Conservation (phyloP, 1,140 invertebrate species). For the Antheraea mylitta region DNA sequence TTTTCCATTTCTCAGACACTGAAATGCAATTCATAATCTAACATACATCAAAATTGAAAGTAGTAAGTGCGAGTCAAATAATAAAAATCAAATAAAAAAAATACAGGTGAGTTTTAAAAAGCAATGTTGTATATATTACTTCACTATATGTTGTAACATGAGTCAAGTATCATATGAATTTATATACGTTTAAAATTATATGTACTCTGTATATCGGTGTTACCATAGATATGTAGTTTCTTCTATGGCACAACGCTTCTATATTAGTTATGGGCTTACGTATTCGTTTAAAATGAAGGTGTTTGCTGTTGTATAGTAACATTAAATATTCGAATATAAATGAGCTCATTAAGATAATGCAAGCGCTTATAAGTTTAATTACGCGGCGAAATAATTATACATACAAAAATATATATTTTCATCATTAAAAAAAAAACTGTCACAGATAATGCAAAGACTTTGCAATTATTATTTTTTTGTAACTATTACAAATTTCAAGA, state of each 20-base stretch:
- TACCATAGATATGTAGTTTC: not conserved
- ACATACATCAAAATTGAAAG: conserved; percentile 40
- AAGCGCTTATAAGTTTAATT: not conserved
- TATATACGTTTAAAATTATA: not conserved
- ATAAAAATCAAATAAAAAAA: conserved; percentile 19
- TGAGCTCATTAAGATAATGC: not conserved
- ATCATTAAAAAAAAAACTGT: too few relatives aligned
- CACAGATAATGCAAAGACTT: too few relatives aligned
- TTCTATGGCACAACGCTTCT: not conserved
- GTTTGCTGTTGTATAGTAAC: not conserved
- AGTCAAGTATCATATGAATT: not conserved
- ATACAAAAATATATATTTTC: not conserved
- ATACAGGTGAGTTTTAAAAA: conserved; percentile 15
- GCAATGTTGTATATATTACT: conserved; percentile 5
- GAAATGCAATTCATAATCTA: conserved; percentile 75
- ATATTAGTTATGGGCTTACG: not conserved
- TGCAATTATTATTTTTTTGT: too few relatives aligned
- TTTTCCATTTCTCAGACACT: conserved; percentile 77
- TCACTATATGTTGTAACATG: not conserved
- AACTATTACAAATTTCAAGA: too few relatives aligned
- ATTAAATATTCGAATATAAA: not conserved
- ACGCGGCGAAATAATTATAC: not conserved
- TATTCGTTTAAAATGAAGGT: not conserved
- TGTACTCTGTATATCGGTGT: not conserved
- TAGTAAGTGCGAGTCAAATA: not conserved